A percentile compares a stretch with the other conserved stretches of the same genome.
These are phyloP conservation scores for Xiphophorus birchmanni DNA, from an alignment of 2,797 vertebrate genomes.

Conservation along the genomic window DNA sequence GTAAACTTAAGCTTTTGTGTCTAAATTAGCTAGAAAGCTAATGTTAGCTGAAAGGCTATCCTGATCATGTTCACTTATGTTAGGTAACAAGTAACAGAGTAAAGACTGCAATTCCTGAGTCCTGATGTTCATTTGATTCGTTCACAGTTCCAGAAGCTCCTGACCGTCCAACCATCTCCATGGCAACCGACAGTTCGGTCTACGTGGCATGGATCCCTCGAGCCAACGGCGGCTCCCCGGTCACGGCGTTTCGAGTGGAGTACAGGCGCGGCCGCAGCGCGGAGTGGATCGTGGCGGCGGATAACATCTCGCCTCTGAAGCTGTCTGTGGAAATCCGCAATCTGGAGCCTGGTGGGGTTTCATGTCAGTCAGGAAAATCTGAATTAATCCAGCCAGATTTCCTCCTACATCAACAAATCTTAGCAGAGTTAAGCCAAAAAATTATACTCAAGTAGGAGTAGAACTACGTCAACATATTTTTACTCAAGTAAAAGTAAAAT, in stretches of 20 bases:
- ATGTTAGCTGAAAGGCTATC: too few species aligned
- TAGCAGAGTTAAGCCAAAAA: too few species aligned
- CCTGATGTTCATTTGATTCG: background rate
- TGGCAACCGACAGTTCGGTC: conserved; percentile 90
- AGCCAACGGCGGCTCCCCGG: conserved; percentile 95
- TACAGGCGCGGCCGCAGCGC: conserved; percentile 86
- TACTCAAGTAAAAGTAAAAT: too few species aligned
- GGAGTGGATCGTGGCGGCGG: conserved; percentile 89
- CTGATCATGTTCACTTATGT: too few species aligned
- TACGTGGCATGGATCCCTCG: conserved; percentile 97
- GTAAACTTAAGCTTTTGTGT: too few species aligned
- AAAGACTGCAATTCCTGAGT: background rate
- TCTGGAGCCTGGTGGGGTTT: conserved; percentile 89
- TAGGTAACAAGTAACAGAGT: background rate
- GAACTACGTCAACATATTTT: too few species aligned
- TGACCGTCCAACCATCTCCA: conserved; percentile 92
- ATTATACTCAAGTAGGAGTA: too few species aligned
- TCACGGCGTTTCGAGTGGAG: conserved; percentile 95
- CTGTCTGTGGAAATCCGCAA: conserved; percentile 95
- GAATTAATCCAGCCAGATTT: background rate
- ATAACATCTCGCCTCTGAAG: conserved; percentile 94
- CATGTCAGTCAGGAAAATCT: background rate
- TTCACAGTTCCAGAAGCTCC: conserved; percentile 91
- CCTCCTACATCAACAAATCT: background rate
- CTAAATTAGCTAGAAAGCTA: too few species aligned